Conservation (phyloP, 2,113 vertebrate species). For the Colius striatus region DNA sequence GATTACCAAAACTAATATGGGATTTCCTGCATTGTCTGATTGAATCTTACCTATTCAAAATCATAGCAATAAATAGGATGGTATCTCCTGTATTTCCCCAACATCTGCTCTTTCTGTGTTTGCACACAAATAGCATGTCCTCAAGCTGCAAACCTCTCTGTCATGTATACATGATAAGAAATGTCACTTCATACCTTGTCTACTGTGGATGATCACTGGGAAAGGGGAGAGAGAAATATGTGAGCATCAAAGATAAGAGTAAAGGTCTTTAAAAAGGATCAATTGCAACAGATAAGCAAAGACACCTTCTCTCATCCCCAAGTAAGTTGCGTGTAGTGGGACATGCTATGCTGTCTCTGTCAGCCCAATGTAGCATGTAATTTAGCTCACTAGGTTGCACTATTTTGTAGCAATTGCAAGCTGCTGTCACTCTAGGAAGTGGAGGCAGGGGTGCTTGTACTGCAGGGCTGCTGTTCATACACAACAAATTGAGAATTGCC, state of each 20-base stretch:
- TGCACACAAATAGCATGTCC: neutral
- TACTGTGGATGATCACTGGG: neutral
- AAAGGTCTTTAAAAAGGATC: neutral
- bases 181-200: neutral
- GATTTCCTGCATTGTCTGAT: neutral
- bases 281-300: neutral
- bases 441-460: neutral
- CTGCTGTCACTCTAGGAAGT: neutral
- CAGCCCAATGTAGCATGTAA: neutral
- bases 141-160: neutral
- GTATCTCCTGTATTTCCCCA: neutral
- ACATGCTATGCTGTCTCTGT: neutral
- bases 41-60: neutral
- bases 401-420: neutral
- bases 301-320: neutral
- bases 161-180: neutral
- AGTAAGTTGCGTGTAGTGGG: neutral
- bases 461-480: neutral
- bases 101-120: neutral
- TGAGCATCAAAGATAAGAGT: conserved; percentile 3
- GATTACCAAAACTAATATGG: neutral
- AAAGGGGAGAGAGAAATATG: neutral
- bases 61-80: neutral
- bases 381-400: neutral
- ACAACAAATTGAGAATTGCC: neutral